These are phyloP conservation scores for Frankliniella intonsa DNA, from an alignment of 2,888 invertebrate species.

Conservation along the genomic window DNA sequence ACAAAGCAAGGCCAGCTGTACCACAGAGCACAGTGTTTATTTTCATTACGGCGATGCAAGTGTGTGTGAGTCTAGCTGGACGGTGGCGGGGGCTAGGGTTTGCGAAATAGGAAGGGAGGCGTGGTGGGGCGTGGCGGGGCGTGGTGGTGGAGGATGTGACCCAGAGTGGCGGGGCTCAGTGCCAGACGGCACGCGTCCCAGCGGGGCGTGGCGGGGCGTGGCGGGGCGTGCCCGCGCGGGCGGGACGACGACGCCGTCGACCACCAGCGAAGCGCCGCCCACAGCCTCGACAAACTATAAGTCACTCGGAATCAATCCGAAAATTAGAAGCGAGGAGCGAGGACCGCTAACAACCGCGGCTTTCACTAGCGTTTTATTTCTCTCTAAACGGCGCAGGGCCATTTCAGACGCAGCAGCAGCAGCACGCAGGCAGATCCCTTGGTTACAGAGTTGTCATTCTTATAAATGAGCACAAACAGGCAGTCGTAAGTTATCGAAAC, in stretches of 20 bases:
- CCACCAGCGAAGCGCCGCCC: neutral
- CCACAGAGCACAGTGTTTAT: neutral
- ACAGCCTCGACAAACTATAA: too few relatives aligned
- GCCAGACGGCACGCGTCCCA: neutral
- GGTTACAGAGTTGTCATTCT: too few relatives aligned
- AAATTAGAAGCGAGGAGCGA: too few relatives aligned
- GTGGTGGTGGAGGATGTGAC: neutral
- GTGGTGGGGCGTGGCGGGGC: neutral
- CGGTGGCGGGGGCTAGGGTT: neutral
- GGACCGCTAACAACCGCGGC: too few relatives aligned
- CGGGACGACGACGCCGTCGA: neutral
- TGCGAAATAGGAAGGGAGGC: neutral
- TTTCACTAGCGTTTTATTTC: too few relatives aligned
- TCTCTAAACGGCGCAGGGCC: too few relatives aligned
- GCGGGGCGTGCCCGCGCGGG: neutral
- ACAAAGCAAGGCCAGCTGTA: neutral
- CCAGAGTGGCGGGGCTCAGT: neutral
- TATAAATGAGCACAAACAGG: too few relatives aligned
- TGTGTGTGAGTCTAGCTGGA: neutral
- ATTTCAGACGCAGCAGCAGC: too few relatives aligned
- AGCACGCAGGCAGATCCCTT: too few relatives aligned
- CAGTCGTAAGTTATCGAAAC: too few relatives aligned
- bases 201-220: neutral
- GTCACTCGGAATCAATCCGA: too few relatives aligned
- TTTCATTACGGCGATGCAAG: slow-evolving; percentile 1